Evolutionary conservation across 1,140 invertebrate species (phyloP).

Genomic region (Papilio aristodemus): DNA sequence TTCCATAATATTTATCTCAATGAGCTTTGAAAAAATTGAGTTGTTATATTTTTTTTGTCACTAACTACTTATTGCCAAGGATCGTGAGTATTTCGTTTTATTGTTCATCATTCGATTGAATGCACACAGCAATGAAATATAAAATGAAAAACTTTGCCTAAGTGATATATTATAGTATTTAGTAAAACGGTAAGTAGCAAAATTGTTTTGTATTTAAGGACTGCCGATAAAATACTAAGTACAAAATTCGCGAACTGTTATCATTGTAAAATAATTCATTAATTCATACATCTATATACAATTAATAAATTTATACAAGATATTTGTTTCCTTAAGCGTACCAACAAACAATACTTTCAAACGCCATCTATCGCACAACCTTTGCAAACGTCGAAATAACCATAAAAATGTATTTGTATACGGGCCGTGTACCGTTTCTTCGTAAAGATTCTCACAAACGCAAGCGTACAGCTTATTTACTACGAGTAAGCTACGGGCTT

Average conservation of each 20-base stretch:
- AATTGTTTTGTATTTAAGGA: too few species aligned
- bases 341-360: neutral
- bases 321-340: neutral
- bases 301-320: neutral
- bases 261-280: neutral
- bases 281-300: neutral
- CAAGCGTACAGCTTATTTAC: constrained; percentile 29
- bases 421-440: neutral
- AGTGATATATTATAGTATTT: neutral
- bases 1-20: neutral
- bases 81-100: neutral
- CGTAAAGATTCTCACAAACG: neutral
- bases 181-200: too few species aligned
- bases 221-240: too few species aligned
- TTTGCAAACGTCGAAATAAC: neutral
- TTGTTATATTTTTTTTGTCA: neutral
- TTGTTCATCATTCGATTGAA: neutral
- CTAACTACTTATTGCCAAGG: neutral
- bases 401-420: constrained; percentile 17
- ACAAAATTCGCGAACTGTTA: too few species aligned
- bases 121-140: neutral
- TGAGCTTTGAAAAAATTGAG: neutral
- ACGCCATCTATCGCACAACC: constrained; percentile 22
- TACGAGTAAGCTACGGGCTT: neutral
- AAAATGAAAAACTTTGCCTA: neutral